Base-by-base conservation (phyloP, 2,113 vertebrate species). In the Sprattus sprattus region DNA sequence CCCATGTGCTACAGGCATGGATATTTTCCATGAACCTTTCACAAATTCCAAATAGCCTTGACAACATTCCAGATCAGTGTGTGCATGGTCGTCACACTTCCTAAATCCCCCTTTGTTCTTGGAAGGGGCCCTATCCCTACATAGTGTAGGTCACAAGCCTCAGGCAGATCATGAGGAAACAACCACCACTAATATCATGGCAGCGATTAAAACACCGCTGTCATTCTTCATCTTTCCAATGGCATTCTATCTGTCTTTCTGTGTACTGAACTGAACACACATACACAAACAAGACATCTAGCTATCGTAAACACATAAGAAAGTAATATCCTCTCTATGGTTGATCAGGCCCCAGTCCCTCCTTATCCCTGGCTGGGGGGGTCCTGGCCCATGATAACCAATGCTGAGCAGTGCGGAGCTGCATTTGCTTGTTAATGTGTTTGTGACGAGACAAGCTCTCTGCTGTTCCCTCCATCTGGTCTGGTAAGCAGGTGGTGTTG, bases 361-460 rank as follows among this genome's bases (percentile, higher is more conserved):
- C 1, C 25, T 28, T n/a, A 9, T 10, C 64, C 64, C n/a, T 32
- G 25, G 64, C 64, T 32, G 64, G 9, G 9, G 64, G 9, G 9
- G n/a, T 9, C 8, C 64, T 71, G 64, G 64, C 3, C 64, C 13
- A 11, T 71, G 64, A 71, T 71, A 11, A 8, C 71, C 28, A 75
- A 16, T 28, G 10, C 67, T 39, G 67, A 1, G 10, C 67, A 13
- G 28, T 75, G 67, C 67, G 10, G 67, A 9, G 46, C 67, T 28
- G 67, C 25, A 9, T 47, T 47, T 47, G 71, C 71, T 78, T 78
- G 71, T 78, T 78, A 44, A 44, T 78, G 71, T 78, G 71, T 78
- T 32, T 16, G 71, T 39, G 71, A 78, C 28, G 10, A 78, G 71
- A 78, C 71, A 78, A 78, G 71, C 71, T 78, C 71, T 78, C 71